These are phyloP conservation scores for Xerus rutilus DNA, from an alignment of 2,797 vertebrate genomes.

Conservation along the genomic window DNA sequence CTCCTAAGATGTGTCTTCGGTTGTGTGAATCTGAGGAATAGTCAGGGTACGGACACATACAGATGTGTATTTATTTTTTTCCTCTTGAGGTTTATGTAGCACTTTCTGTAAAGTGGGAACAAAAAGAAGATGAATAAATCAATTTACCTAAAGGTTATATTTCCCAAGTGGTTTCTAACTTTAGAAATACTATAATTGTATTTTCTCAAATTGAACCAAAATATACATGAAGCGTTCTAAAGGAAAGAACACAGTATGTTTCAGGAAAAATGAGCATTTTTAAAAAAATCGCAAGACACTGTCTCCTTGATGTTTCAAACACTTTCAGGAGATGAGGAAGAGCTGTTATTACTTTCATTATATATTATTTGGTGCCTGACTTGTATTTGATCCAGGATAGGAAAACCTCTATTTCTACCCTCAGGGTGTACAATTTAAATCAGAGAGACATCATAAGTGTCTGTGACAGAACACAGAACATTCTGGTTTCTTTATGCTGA, in stretches of 20 bases:
- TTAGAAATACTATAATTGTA: background rate
- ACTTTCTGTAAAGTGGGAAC: slow-evolving; percentile 13
- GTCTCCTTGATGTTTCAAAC: slow-evolving; percentile 30
- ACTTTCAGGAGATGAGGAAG: slow-evolving; percentile 31
- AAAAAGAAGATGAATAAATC: slow-evolving; percentile 38
- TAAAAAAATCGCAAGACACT: slow-evolving; percentile 10
- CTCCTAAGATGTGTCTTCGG: background rate
- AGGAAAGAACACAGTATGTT: background rate
- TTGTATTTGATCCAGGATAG: slow-evolving; percentile 52
- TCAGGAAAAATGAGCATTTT: slow-evolving; percentile 39
- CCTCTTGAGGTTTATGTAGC: background rate
- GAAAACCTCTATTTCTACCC: slow-evolving; percentile 58
- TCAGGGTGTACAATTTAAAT: slow-evolving; percentile 60
- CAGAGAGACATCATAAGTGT: background rate
- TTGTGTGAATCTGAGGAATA: background rate
- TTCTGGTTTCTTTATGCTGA: slow-evolving; percentile 66
- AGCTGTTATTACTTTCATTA: slow-evolving; percentile 45
- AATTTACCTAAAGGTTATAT: slow-evolving; percentile 47
- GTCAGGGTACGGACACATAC: too few relatives aligned
- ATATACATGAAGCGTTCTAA: slow-evolving; percentile 48
- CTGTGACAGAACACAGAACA: slow-evolving; percentile 53
- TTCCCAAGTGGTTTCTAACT: slow-evolving; percentile 50
- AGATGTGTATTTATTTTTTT: background rate
- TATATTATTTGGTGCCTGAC: slow-evolving; percentile 51
- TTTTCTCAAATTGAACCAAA: slow-evolving; percentile 49